Evolutionary conservation across 2,888 invertebrate species (phyloP), one percentile per base, ranked within the genome.

Genomic region (Tortricodes alternella): DNA sequence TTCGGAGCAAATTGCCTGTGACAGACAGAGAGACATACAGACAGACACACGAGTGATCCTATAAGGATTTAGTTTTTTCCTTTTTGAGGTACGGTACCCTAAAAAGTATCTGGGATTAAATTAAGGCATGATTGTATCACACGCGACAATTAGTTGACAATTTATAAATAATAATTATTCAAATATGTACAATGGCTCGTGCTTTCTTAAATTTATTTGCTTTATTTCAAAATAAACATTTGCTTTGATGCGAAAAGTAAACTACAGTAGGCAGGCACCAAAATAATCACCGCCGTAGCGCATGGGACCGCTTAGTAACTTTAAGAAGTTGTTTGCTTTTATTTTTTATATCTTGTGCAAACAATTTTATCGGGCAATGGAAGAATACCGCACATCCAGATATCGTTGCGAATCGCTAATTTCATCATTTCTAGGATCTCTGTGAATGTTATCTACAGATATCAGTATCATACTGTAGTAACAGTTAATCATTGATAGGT

Each of bases 331-430:
- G n/a, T 35, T 37, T 48, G 24, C 35, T 48, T 44, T 39, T 18
- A 16, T 37, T 24, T 32, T 48, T 37, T 48, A 35, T 37, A 35
- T 48, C 24, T 48, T 16, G 16, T 11, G 11, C 16, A 37, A 23
- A 37, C 35, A 48, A 13, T 37, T 24, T 34, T 34, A 23, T 34
- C 46, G 21, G 9, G 9, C 15, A 48, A 21, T 48, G 46, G 46
- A 48, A 48, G 34, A 34, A 35, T 46, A 46, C 46, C 46, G 24
- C n/a, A 11, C 32, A 16, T n/a, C 18, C 11, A 37, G 35, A 48
- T 48, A 23, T n/a, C 37, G 24, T 34, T 48, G 16, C 35, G 46
- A 37, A 48, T 29, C 11, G 15, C 27, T 18, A n/a, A 29, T 11
- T 24, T 37, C 35, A 35, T 46, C 46, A 23, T 9, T 21, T 34